Conservation (phyloP, 2,888 invertebrate genomes). For the Pimpla rufipes region DNA sequence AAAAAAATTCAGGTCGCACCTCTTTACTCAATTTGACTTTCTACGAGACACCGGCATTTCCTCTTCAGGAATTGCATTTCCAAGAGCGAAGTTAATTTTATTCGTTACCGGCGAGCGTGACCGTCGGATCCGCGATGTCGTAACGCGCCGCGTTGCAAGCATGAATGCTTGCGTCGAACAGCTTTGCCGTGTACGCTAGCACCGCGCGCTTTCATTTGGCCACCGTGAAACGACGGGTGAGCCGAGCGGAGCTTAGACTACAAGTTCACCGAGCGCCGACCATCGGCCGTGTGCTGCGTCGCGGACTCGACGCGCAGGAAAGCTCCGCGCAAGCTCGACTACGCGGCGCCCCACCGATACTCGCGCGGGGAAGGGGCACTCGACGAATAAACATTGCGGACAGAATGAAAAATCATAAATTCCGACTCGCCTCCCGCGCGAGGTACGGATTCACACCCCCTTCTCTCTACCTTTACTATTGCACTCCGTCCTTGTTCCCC, state of each 20-base stretch:
- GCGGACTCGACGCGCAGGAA: constrained; percentile 68
- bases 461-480: constrained; percentile 3
- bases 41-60: constrained; percentile 82
- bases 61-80: constrained; percentile 83
- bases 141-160: constrained; percentile 62
- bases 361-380: constrained; percentile 9
- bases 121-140: constrained; percentile 51
- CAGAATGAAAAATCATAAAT: constrained; percentile 69
- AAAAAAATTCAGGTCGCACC: constrained; percentile 62
- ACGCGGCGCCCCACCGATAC: constrained; percentile 46
- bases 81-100: constrained; percentile 16
- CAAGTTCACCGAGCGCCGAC: constrained; percentile 82
- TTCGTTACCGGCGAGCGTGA: constrained; percentile 60
- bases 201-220: constrained; percentile 75
- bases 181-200: constrained; percentile 61
- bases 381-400: constrained; percentile 66
- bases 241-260: constrained; percentile 76
- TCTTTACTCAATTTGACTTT: constrained; percentile 63
- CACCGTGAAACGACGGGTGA: constrained; percentile 68
- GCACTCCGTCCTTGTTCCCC: constrained; percentile 30
- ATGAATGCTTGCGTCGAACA: constrained; percentile 50
- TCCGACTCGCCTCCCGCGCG: constrained; percentile 16
- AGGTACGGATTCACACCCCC: neutral
- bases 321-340: constrained; percentile 77
- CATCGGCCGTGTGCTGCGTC: constrained; percentile 74